Conservation (phyloP, 2,113 vertebrate species). For the Pandion haliaetus region DNA sequence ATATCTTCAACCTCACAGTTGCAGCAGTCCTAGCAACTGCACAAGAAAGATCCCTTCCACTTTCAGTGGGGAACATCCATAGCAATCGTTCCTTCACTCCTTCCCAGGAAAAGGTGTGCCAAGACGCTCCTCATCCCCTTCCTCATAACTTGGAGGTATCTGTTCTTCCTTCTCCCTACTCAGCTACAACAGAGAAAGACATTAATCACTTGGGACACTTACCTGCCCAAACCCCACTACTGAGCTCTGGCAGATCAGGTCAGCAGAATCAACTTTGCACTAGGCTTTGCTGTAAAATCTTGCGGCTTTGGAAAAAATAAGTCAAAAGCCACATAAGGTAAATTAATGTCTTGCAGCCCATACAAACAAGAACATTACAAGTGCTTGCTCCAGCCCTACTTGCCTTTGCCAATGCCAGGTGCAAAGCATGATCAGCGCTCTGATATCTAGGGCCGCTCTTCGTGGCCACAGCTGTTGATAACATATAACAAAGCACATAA, state of each 20-base stretch:
- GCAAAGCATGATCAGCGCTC: fast-evolving
- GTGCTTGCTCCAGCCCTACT: not conserved
- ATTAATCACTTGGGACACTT: not conserved
- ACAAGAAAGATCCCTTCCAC: not conserved
- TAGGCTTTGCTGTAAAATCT: not conserved
- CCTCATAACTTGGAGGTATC: not conserved
- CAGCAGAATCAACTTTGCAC: not conserved
- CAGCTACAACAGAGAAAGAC: not conserved
- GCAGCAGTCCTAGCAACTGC: not conserved
- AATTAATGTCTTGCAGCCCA: not conserved
- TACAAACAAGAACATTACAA: fast-evolving
- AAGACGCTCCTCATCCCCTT: not conserved
- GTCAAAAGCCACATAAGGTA: not conserved
- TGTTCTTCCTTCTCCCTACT: not conserved
- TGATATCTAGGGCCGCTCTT: not conserved
- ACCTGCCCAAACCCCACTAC: not conserved
- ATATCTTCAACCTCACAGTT: not conserved
- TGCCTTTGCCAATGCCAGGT: not conserved
- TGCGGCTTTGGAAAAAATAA: not conserved
- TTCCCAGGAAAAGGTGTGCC: not conserved
- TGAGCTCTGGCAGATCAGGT: not conserved
- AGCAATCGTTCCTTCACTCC: not conserved
- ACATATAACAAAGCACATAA: not conserved
- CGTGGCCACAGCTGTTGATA: not conserved
- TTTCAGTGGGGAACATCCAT: not conserved